These are phyloP conservation scores for Pemphigus obesinymphae DNA, from an alignment of 1,140 invertebrate species.

Conservation along the genomic window DNA sequence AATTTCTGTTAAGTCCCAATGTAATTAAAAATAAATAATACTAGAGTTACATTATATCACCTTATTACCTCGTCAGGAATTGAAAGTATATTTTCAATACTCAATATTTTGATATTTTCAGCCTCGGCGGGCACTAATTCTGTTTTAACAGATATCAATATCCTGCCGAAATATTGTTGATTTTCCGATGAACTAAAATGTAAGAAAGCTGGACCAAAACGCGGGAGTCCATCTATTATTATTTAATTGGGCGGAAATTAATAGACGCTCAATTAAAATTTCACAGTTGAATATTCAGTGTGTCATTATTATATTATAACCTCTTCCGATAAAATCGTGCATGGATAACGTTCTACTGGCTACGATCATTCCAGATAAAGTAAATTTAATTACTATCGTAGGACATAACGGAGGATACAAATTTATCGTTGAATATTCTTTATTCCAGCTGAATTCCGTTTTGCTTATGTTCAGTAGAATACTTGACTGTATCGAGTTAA, in stretches of 20 bases:
- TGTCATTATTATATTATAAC: not conserved
- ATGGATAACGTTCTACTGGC: not conserved
- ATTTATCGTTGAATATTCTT: not conserved
- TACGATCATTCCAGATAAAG: not conserved
- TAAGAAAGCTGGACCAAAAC: slow-evolving; percentile 24
- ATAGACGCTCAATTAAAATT: not conserved
- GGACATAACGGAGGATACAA: slow-evolving; percentile 21
- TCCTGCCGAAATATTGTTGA: not conserved
- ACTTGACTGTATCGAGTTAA: not conserved
- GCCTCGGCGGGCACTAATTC: slow-evolving; percentile 3
- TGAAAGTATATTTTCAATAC: not conserved
- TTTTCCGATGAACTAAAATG: not conserved
- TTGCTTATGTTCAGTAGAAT: not conserved
- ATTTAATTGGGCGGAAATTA: not conserved
- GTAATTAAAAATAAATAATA: no score
- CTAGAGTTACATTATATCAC: no score
- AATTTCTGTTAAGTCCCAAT: no score
- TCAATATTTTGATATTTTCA: not conserved
- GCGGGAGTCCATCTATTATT: not conserved
- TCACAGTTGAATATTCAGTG: not conserved
- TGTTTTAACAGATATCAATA: not conserved
- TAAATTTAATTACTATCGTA: not conserved
- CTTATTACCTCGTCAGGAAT: not conserved
- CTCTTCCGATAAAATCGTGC: not conserved
- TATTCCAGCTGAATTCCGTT: not conserved